A percentile compares a stretch with the other conserved stretches of the same genome.
These are phyloP conservation scores for Eclectus roratus DNA, from an alignment of 2,113 vertebrate species.

Conservation along the genomic window DNA sequence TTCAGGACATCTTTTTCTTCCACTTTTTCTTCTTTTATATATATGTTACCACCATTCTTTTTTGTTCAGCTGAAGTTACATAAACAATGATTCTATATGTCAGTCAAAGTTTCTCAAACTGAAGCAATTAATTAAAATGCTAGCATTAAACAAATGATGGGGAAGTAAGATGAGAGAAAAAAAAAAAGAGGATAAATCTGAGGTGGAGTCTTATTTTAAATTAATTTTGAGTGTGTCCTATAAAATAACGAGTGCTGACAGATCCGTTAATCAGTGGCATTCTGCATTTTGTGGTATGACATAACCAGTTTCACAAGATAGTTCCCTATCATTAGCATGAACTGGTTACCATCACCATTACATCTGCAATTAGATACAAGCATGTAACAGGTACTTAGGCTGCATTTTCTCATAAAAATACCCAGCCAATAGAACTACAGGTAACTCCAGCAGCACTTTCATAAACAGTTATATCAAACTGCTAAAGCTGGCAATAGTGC, in stretches of 20 bases:
- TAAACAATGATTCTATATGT: not conserved
- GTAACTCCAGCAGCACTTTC: not conserved
- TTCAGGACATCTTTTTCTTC: not conserved
- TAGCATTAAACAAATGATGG: not conserved
- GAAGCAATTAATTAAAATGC: not conserved
- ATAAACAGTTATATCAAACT: not conserved
- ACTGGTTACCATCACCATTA: not conserved
- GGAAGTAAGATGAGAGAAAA: not conserved
- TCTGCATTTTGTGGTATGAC: not conserved
- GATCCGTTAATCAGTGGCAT: fast-evolving
- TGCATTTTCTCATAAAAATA: not conserved
- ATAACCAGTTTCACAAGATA: not conserved
- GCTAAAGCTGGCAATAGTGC: not conserved
- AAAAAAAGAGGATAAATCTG: not conserved
- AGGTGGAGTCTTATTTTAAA: not conserved
- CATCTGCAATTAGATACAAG: not conserved
- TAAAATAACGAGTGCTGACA: not conserved
- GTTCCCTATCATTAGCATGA: not conserved
- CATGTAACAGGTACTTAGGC: fast-evolving
- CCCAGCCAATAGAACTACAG: not conserved
- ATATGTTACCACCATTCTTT: not conserved
- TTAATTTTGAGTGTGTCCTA: not conserved
- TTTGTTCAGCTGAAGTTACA: not conserved
- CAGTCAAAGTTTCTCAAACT: not conserved
- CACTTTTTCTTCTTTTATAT: not conserved